phyloP scores from a whole-genome alignment of 2,888 invertebrate genomes.

The Nephrocerus scutellatus region DNA sequence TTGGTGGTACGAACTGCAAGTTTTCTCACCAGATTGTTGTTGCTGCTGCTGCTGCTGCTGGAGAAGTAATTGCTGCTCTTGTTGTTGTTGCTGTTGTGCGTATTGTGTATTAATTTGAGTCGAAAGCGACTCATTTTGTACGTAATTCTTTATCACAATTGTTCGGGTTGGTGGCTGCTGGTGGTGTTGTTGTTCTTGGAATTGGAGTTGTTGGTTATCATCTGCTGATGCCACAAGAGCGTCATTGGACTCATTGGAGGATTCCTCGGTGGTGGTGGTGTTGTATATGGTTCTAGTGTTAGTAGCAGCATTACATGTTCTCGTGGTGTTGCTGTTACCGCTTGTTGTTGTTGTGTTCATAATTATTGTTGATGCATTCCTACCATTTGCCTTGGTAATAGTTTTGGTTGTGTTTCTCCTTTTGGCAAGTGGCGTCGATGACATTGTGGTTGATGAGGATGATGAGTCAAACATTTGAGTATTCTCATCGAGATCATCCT shows the following conservation, averaged over 20 bases:
- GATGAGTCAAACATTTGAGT: too few relatives aligned
- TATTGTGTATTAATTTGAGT: constrained; percentile 18
- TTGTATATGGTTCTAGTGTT: constrained; percentile 23
- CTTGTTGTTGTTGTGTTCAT: constrained; percentile 28
- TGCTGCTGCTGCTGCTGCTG: constrained; percentile 19
- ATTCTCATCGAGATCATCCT: too few relatives aligned
- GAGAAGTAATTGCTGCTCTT: too few relatives aligned
- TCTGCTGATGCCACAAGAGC: constrained; percentile 27
- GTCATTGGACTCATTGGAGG: constrained; percentile 37
- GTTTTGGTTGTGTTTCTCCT: constrained; percentile 21
- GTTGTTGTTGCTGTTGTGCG: constrained; percentile 21
- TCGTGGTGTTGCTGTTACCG: constrained; percentile 8
- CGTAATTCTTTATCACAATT: constrained; percentile 44
- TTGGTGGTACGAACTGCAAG: too few relatives aligned
- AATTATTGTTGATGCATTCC: too few relatives aligned
- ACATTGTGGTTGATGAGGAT: constrained; percentile 13
- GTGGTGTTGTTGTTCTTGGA: constrained; percentile 26
- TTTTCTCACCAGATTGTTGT: constrained; percentile 17
- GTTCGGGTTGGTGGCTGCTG: constrained; percentile 35
- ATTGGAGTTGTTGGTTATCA: constrained; percentile 14
- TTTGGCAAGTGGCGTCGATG: constrained; percentile 10
- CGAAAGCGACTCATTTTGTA: constrained; percentile 36
- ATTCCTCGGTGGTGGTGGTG: constrained; percentile 41
- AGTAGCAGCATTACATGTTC: too few relatives aligned
- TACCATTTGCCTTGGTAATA: too few relatives aligned